These are phyloP conservation scores for Rambutsinella grinnellia DNA, from an alignment of 2,888 invertebrate genomes.

Conservation along the genomic window DNA sequence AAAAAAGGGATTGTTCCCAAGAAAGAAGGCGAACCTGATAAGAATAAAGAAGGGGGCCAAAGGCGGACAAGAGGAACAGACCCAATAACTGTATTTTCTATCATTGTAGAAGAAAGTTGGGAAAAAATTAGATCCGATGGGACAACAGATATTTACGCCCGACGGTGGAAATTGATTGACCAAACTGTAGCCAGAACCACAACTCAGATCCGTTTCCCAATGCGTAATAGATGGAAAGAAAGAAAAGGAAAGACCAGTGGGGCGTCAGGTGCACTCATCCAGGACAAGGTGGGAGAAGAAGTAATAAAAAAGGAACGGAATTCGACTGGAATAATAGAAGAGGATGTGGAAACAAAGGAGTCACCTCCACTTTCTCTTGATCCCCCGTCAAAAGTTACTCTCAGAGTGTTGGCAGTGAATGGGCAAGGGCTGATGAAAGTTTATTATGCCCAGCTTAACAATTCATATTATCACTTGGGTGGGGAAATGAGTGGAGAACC, in stretches of 20 bases:
- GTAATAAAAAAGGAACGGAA: background rate
- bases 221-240: no score
- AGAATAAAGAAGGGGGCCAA: conserved; percentile 6
- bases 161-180: conserved; percentile 57
- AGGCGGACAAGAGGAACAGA: background rate
- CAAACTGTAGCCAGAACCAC: conserved; percentile 45
- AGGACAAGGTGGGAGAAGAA: conserved; percentile 24
- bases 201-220: conserved; percentile 55
- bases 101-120: conserved; percentile 46
- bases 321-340: conserved; percentile 4
- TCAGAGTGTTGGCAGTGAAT: conserved; percentile 49
- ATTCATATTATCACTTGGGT: conserved; percentile 30
- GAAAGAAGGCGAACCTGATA: background rate
- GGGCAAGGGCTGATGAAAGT: conserved; percentile 44
- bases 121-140: conserved; percentile 4
- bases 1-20: conserved; percentile 35
- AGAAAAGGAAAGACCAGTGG: conserved; percentile 6
- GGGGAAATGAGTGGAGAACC: background rate
- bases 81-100: conserved; percentile 33
- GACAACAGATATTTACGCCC: conserved; percentile 32
- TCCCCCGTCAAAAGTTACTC: conserved; percentile 39
- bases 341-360: conserved; percentile 15
- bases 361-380: conserved; percentile 15
- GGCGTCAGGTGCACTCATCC: conserved; percentile 26
- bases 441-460: conserved; percentile 43